A percentile compares a stretch with the other conserved stretches of the same genome.
Conservation (phyloP, 2,888 invertebrate genomes). For the Cenopis cana region DNA sequence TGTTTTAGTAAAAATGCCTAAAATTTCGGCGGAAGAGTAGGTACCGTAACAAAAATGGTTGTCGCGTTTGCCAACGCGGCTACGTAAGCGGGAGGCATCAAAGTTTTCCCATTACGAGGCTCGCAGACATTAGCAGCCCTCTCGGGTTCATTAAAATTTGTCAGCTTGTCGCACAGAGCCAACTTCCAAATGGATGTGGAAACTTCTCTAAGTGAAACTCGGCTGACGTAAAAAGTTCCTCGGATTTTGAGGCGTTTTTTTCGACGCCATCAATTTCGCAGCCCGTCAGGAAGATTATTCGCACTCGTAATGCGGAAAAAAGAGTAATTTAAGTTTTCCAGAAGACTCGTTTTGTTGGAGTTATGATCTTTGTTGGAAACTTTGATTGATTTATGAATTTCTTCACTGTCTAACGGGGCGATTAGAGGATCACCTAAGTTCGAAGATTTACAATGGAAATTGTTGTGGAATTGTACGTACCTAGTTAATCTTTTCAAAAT, state of each 20-base stretch:
- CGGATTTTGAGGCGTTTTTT: constrained; percentile 77
- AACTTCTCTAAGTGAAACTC: constrained; percentile 84
- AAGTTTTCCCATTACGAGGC: constrained; percentile 83
- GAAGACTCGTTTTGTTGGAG: constrained; percentile 78
- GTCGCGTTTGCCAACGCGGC: constrained; percentile 37
- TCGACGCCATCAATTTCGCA: constrained; percentile 82
- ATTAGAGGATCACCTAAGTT: constrained; percentile 57
- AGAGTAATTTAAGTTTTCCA: constrained; percentile 83
- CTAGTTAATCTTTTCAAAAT: not conserved
- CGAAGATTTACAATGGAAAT: constrained; percentile 26
- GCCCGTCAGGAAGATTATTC: constrained; percentile 85
- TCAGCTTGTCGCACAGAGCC: constrained; percentile 80
- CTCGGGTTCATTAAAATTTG: constrained; percentile 85
- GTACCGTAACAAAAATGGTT: constrained; percentile 40
- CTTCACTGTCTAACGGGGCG: constrained; percentile 62
- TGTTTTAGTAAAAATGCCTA: not conserved
- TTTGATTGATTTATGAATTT: constrained; percentile 82
- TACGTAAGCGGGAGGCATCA: constrained; percentile 53
- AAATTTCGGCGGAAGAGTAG: not conserved
- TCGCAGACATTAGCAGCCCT: constrained; percentile 82
- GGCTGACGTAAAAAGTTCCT: constrained; percentile 82
- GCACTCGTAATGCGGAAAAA: constrained; percentile 83
- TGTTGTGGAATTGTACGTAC: not conserved
- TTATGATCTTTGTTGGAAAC: constrained; percentile 83
- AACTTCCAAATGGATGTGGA: constrained; percentile 83